Evolutionary conservation across 2,888 invertebrate species (phyloP), one percentile per base, ranked within the genome.

Genomic region (Melipona beecheii): DNA sequence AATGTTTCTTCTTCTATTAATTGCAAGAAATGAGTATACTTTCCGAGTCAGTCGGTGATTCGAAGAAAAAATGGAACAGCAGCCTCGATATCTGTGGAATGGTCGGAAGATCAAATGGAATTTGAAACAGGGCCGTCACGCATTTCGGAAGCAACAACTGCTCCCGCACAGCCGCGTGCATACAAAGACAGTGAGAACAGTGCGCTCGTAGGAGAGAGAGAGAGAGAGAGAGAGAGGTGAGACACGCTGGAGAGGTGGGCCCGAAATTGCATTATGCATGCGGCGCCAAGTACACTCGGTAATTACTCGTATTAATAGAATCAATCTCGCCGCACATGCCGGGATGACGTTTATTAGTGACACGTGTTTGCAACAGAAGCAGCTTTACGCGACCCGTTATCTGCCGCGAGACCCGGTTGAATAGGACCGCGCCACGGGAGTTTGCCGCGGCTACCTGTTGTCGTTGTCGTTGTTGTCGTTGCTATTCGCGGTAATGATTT

Each of bases 221-320:
- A 5, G 69, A 54, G 27, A 50, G 54, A 36, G 9, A 1, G 43
- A 9, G 43, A 43, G 66, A 60, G 75, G 69, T 13, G 73, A 65
- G 74, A 36, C 36, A 54, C 74, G 1, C 36, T 62, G 24, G 65
- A 66, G 65, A 68, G 78, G 49, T 74, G 62, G 64, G 52, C 75
- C 85, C 69, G 83, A 87, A 88, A 86, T 88, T 83, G 85, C 89
- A 89, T 89, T 89, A 90, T 90, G 89, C 86, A 89, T 90, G 90
- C 90, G 83, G 85, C 86, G 89, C 87, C 89, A 90, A 90, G 85
- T 89, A 90, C 87, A 90, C 85, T 82, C 85, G 86, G 89, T 90
- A 90, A 89, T 89, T 90, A 90, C 89, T 88, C 90, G 86, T 89
- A 89, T 89, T 89, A 89, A 89, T 89, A 89, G 89, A 89, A 89